Percentiles rank a stretch among this genome's conserved stretches.
phyloP scores from a whole-genome alignment of 1,140 invertebrate species.

The Apis mellifera region DNA sequence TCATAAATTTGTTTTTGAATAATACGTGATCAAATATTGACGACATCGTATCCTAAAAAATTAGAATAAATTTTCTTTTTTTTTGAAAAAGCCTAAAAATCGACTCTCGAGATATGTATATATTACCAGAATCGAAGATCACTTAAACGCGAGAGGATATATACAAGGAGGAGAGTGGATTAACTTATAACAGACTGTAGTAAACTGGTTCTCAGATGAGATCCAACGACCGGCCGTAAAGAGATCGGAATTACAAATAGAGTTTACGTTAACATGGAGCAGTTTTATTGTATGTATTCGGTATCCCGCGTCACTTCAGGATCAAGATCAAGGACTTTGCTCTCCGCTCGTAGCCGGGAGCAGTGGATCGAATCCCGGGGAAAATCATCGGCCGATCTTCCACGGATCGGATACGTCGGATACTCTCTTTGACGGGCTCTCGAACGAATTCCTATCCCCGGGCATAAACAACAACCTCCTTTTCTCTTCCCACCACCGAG shows the following conservation, averaged over 20 bases:
- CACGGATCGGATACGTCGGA: not conserved
- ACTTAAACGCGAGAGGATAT: too few species aligned
- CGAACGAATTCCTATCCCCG: not conserved
- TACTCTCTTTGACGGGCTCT: not conserved
- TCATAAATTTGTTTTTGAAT: too few species aligned
- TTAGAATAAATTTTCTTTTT: too few species aligned
- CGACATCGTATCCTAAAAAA: too few species aligned
- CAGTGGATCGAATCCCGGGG: too few species aligned
- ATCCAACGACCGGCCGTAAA: slow-evolving; percentile 23
- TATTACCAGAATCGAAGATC: too few species aligned
- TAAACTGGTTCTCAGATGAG: slow-evolving; percentile 43
- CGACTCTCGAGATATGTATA: too few species aligned
- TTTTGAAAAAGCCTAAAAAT: too few species aligned
- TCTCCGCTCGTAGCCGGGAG: not conserved
- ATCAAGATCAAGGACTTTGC: slow-evolving; percentile 54
- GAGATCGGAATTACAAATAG: slow-evolving; percentile 34
- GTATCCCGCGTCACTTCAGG: not conserved
- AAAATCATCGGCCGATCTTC: not conserved
- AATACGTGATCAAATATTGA: too few species aligned
- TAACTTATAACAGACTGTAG: slow-evolving; percentile 6
- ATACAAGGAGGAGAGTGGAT: not conserved
- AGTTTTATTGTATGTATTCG: too few species aligned
- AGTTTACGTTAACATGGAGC: slow-evolving; percentile 15
- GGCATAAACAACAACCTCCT: not conserved
- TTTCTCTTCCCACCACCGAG: too few species aligned